Conservation (phyloP, 2,797 vertebrate genomes). For the Smutsia gigantea region DNA sequence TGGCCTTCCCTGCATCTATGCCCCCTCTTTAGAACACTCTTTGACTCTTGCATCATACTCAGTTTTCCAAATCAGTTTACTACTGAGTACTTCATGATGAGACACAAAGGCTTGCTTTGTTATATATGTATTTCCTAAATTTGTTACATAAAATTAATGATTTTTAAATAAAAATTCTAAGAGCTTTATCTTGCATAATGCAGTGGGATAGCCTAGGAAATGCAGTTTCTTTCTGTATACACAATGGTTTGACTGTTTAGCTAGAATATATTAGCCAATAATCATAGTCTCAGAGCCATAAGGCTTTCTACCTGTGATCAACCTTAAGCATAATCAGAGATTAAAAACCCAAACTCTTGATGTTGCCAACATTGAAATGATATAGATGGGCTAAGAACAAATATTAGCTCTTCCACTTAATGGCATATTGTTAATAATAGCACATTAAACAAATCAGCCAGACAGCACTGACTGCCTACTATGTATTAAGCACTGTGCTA, state of each 20-base stretch:
- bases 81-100: not conserved
- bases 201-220: not conserved
- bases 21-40: not conserved
- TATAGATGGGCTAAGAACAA: not conserved
- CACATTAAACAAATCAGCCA: not conserved
- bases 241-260: not conserved
- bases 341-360: not conserved
- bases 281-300: not conserved
- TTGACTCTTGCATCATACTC: not conserved
- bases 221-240: not conserved
- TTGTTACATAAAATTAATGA: not conserved
- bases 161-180: slow-evolving; percentile 4
- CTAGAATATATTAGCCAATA: not conserved
- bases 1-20: not conserved
- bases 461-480: not conserved
- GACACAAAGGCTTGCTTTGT: not conserved
- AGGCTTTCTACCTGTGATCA: not conserved
- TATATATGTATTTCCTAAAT: not conserved
- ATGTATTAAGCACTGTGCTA: not conserved
- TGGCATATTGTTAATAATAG: not conserved
- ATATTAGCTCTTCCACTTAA: slow-evolving; percentile 13
- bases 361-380: not conserved
- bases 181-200: not conserved
- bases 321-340: not conserved
- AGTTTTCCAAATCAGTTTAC: not conserved